Conservation (phyloP, 2,888 invertebrate species). For the Trichogramma evanescens region DNA sequence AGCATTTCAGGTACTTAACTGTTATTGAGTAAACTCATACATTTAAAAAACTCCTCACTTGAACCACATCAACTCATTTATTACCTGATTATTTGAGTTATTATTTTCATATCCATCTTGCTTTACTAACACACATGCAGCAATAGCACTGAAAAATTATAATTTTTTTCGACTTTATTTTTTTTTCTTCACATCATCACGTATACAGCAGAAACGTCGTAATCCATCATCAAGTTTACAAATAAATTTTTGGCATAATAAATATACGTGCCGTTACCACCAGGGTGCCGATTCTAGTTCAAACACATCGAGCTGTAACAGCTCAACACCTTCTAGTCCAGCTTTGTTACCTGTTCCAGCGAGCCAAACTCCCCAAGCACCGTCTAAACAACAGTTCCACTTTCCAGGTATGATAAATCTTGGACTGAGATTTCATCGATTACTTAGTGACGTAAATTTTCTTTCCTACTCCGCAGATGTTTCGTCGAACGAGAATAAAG, state of each 20-base stretch:
- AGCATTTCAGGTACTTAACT: conserved; percentile 51
- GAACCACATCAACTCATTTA: conserved; percentile 11
- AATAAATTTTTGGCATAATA: conserved; percentile 31
- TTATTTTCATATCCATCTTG: not conserved
- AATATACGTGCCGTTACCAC: conserved; percentile 30
- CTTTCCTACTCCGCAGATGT: conserved; percentile 32
- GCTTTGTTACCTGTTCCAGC: conserved; percentile 59
- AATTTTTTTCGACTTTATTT: not conserved
- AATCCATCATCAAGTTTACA: conserved; percentile 30
- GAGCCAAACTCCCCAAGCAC: conserved; percentile 47
- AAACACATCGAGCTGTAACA: conserved; percentile 92
- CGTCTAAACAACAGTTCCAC: conserved; percentile 63
- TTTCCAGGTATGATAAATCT: conserved; percentile 59
- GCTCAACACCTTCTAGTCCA: conserved; percentile 92
- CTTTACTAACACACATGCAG: not conserved
- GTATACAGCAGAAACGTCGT: conserved; percentile 27
- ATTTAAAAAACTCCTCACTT: not conserved
- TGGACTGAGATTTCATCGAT: not conserved
- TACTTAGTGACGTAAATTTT: conserved; percentile 3
- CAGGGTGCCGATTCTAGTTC: conserved; percentile 82
- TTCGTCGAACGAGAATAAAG: conserved; percentile 44
- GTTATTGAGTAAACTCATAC: not conserved
- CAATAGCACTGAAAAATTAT: not conserved
- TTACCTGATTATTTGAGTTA: conserved; percentile 1
- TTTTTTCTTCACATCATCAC: not conserved